Conservation (phyloP, 2,797 vertebrate genomes). For the Chaunax sp. region DNA sequence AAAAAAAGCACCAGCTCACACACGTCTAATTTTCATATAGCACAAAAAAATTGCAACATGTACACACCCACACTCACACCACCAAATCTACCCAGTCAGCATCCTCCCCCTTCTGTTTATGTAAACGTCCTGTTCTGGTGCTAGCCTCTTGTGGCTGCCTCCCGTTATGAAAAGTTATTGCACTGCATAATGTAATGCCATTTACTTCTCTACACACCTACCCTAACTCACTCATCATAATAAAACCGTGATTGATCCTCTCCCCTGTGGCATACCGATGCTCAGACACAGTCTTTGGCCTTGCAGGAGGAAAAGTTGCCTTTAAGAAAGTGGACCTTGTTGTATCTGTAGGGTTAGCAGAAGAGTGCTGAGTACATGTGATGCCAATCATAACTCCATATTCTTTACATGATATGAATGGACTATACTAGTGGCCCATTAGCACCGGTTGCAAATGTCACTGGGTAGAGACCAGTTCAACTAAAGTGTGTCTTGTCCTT, state of each 20-base stretch:
- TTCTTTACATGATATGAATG: neutral
- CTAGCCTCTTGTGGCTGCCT: conserved; percentile 52
- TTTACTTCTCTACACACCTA: conserved; percentile 58
- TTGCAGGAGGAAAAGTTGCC: conserved; percentile 40
- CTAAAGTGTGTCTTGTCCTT: no score
- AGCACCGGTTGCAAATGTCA: neutral
- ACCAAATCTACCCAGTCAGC: conserved; percentile 66
- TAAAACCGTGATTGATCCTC: conserved; percentile 66
- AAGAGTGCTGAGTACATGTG: conserved; percentile 20
- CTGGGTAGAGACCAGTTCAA: neutral
- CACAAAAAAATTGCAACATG: conserved; percentile 9
- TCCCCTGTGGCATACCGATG: conserved; percentile 30
- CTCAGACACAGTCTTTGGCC: conserved; percentile 45
- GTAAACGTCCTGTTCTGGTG: conserved; percentile 67
- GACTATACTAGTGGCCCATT: neutral
- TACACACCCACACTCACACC: conserved; percentile 17
- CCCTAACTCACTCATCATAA: conserved; percentile 60
- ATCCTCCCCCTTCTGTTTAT: conserved; percentile 64
- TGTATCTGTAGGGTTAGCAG: conserved; percentile 47
- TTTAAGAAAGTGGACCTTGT: conserved; percentile 69
- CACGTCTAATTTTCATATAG: conserved; percentile 1
- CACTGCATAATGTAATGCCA: conserved; percentile 65
- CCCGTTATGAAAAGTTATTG: conserved; percentile 73
- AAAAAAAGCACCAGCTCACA: neutral
- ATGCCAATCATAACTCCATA: conserved; percentile 23